These are phyloP conservation scores for Ceyx cyanopectus DNA, from an alignment of 2,113 vertebrate species.

Conservation along the genomic window DNA sequence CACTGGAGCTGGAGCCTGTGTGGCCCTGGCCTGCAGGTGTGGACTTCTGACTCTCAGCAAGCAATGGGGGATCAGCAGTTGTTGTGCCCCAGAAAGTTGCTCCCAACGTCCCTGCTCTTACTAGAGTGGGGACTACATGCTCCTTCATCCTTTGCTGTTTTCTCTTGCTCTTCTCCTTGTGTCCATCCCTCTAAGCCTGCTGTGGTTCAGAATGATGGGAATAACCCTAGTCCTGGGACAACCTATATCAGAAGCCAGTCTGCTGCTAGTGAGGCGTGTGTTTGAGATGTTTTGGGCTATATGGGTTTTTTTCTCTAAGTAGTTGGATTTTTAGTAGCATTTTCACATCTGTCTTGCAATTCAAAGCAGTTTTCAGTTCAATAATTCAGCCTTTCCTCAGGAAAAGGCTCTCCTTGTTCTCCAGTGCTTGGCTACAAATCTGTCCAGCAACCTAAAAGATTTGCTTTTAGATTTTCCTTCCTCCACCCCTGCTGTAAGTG, in stretches of 20 bases:
- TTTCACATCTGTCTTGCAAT: neutral
- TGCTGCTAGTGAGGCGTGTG: neutral
- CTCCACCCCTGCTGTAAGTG: fast-evolving
- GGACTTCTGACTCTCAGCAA: neutral
- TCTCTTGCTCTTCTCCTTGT: neutral
- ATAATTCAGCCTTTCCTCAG: neutral
- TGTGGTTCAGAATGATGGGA: neutral
- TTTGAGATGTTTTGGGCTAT: neutral
- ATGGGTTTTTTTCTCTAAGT: neutral
- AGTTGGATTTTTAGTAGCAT: neutral
- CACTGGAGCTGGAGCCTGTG: neutral
- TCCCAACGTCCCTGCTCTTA: neutral
- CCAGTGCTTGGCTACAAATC: neutral
- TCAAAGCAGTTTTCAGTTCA: neutral
- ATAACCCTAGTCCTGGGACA: neutral
- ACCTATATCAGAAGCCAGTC: neutral
- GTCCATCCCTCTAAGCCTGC: neutral
- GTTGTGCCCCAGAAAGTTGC: neutral
- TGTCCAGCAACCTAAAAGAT: neutral
- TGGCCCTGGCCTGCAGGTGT: neutral
- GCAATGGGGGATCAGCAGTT: neutral
- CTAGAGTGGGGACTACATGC: neutral
- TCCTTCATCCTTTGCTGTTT: neutral
- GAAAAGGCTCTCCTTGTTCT: neutral
- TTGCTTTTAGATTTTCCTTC: neutral